Conservation (phyloP, 2,797 vertebrate genomes). For the Pseudochirops cupreus region DNA sequence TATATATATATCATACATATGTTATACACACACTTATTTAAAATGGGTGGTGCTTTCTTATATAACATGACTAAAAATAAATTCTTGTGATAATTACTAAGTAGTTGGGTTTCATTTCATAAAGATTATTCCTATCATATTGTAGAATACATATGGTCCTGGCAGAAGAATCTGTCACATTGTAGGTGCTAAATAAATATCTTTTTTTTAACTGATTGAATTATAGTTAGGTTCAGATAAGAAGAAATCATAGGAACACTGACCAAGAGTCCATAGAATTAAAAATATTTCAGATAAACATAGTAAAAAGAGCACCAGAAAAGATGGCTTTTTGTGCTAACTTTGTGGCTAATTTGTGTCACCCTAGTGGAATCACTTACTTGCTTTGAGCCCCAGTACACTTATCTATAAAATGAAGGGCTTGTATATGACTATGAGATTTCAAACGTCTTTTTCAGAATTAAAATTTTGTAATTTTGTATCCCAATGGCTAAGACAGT, state of each 20-base stretch:
- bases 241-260: too few relatives aligned
- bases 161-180: background rate
- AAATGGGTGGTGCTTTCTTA: too few relatives aligned
- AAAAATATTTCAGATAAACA: too few relatives aligned
- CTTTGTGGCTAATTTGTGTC: constrained; percentile 21
- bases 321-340: background rate
- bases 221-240: too few relatives aligned
- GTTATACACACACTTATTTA: too few relatives aligned
- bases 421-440: background rate
- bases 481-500: background rate
- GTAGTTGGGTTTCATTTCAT: too few relatives aligned
- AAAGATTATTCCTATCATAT: constrained; percentile 4
- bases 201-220: too few relatives aligned
- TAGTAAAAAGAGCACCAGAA: too few relatives aligned
- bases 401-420: background rate
- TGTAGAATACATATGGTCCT: background rate
- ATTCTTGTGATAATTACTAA: too few relatives aligned
- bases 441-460: background rate
- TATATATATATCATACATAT: too few relatives aligned
- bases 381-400: background rate
- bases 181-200: background rate
- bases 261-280: too few relatives aligned
- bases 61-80: too few relatives aligned
- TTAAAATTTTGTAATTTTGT: background rate
- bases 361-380: background rate